These are phyloP conservation scores for Microctonus aethiopoides DNA, from an alignment of 2,888 invertebrate species.

Conservation along the genomic window DNA sequence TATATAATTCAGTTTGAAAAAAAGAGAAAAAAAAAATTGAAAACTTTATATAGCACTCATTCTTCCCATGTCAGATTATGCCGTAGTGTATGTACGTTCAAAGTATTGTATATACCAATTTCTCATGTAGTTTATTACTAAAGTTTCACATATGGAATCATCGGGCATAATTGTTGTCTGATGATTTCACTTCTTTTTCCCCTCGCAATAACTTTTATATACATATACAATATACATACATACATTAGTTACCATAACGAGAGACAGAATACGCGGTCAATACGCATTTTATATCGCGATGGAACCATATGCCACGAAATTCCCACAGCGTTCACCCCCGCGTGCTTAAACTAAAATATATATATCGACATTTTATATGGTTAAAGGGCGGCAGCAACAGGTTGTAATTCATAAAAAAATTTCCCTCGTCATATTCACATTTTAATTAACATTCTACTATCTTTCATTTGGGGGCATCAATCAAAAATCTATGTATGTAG, in stretches of 20 bases:
- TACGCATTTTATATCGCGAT: constrained; percentile 24
- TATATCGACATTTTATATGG: constrained; percentile 35
- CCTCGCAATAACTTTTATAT: constrained; percentile 20
- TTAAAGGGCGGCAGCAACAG: constrained; percentile 46
- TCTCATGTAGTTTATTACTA: constrained; percentile 53
- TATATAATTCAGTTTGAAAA: not conserved
- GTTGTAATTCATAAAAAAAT: constrained; percentile 36
- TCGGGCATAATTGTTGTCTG: constrained; percentile 13
- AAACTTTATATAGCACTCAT: constrained; percentile 29
- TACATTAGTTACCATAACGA: not conserved
- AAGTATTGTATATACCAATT: constrained; percentile 44
- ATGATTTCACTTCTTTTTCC: constrained; percentile 32
- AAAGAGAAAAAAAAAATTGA: constrained; percentile 25
- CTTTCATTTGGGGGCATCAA: no score
- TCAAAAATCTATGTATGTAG: no score
- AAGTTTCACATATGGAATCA: constrained; percentile 42
- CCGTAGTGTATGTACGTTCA: constrained; percentile 38
- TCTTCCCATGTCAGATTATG: constrained; percentile 63
- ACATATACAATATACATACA: no score
- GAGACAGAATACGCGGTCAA: constrained; percentile 6
- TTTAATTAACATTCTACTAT: no score
- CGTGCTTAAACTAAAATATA: constrained; percentile 24
- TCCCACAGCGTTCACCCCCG: constrained; percentile 51
- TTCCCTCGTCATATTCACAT: no score
- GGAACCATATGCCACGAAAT: constrained; percentile 56